phyloP scores from a whole-genome alignment of 1,140 invertebrate genomes.

The Octopus sinensis region DNA sequence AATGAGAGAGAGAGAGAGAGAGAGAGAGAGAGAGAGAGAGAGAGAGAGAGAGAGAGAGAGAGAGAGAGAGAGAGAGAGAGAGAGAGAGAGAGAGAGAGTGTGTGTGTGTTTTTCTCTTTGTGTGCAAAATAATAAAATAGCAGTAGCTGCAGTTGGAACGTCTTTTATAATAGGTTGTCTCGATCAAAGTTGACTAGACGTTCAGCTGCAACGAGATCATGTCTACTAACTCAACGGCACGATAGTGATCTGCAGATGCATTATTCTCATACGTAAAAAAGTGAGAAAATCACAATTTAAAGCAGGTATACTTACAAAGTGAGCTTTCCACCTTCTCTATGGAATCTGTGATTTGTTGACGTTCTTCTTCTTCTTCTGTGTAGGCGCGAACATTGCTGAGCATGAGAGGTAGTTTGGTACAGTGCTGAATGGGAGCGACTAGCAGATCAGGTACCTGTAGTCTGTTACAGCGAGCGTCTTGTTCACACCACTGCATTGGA shows the following conservation, averaged over 20 bases:
- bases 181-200: background rate
- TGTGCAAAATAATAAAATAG: no score
- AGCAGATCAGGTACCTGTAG: constrained; percentile 68
- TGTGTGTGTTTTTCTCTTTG: no score
- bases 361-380: constrained; percentile 63
- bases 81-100: no score
- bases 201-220: background rate
- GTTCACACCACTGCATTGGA: constrained; percentile 62
- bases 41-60: no score
- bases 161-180: background rate
- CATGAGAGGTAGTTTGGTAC: constrained; percentile 69
- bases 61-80: no score
- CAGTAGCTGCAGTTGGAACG: no score
- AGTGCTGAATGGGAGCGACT: constrained; percentile 70
- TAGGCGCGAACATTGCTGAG: constrained; percentile 65
- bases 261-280: no score
- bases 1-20: no score
- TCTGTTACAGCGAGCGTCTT: constrained; percentile 66
- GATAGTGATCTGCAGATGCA: no score
- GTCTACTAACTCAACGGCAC: background rate
- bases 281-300: no score
- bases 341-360: constrained; percentile 61
- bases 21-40: no score
- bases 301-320: constrained; percentile 60
- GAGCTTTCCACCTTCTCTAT: constrained; percentile 67